A percentile compares a stretch with the other conserved stretches of the same genome.
phyloP scores from a whole-genome alignment of 2,888 invertebrate genomes.

The Aspidiotus rigidus region DNA sequence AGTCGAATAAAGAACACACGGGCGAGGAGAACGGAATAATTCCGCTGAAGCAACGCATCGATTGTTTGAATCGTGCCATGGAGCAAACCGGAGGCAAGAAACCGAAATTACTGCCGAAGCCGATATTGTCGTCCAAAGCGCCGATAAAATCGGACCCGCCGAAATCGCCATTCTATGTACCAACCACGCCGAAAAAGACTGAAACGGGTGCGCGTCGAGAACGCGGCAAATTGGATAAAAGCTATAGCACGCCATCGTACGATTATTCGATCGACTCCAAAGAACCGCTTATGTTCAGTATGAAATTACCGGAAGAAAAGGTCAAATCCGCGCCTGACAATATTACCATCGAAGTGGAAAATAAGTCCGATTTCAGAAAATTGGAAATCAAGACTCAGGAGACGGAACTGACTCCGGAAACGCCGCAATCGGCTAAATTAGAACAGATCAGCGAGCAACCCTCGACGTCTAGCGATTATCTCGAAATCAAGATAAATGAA shows the following conservation, averaged over 20 bases:
- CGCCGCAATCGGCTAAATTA: background rate
- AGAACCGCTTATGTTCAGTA: slow-evolving; percentile 24
- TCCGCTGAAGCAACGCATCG: slow-evolving; percentile 39
- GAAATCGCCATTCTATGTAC: background rate
- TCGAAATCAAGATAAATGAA: slow-evolving; percentile 27
- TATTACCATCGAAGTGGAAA: slow-evolving; percentile 10
- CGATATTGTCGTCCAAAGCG: slow-evolving; percentile 27
- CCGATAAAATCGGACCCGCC: background rate
- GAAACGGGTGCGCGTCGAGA: slow-evolving; percentile 39
- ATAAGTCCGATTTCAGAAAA: slow-evolving; percentile 8
- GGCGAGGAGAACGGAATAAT: slow-evolving; percentile 36
- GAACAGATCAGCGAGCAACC: slow-evolving; percentile 9
- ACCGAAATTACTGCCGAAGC: slow-evolving; percentile 38
- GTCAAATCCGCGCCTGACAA: slow-evolving; percentile 24
- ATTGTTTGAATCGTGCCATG: slow-evolving; percentile 38
- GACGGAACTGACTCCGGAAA: background rate
- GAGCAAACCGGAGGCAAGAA: slow-evolving; percentile 34
- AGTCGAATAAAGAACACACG: background rate
- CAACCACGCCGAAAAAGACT: background rate
- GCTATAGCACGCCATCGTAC: slow-evolving; percentile 73
- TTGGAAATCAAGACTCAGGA: background rate
- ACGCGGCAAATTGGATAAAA: slow-evolving; percentile 62
- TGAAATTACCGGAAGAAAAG: slow-evolving; percentile 27
- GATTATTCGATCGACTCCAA: slow-evolving; percentile 44
- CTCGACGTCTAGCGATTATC: slow-evolving; percentile 7